Percentiles rank a stretch among this genome's conserved stretches.
These are phyloP conservation scores for Formica aserva DNA, from an alignment of 2,888 invertebrate genomes.

Conservation along the genomic window DNA sequence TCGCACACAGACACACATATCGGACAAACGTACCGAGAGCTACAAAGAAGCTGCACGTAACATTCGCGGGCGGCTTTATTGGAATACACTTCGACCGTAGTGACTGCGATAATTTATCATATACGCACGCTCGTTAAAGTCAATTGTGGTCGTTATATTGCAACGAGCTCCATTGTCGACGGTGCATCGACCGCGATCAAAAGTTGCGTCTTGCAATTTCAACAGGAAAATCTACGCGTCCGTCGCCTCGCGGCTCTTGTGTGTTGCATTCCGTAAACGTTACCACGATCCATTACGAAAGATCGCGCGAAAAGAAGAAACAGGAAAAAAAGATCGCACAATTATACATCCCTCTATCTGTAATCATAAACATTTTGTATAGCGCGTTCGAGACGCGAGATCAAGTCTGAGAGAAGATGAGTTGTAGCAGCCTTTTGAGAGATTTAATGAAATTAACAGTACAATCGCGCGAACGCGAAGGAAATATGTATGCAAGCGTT, in stretches of 20 bases:
- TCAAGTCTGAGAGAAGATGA: not conserved
- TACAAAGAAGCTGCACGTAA: not conserved
- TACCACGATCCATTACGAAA: slow-evolving; percentile 48
- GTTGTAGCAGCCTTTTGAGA: not conserved
- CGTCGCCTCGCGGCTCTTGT: slow-evolving; percentile 23
- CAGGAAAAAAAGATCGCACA: slow-evolving; percentile 15
- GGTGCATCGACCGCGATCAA: slow-evolving; percentile 56
- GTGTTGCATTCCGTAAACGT: slow-evolving; percentile 24
- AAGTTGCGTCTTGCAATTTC: slow-evolving; percentile 47
- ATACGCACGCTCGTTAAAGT: slow-evolving; percentile 55
- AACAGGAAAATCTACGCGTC: slow-evolving; percentile 23
- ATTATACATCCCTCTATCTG: slow-evolving; percentile 6
- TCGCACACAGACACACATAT: not conserved
- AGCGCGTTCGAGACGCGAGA: slow-evolving; percentile 10
- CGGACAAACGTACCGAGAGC: not conserved
- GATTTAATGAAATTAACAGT: slow-evolving; percentile 29
- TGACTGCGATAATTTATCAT: slow-evolving; percentile 48
- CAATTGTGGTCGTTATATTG: slow-evolving; percentile 52
- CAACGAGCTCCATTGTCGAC: slow-evolving; percentile 45
- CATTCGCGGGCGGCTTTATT: slow-evolving; percentile 18
- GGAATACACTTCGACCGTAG: slow-evolving; percentile 35
- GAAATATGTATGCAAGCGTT: not conserved
- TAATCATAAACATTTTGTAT: slow-evolving; percentile 36
- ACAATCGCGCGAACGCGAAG: not conserved
- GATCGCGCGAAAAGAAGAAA: slow-evolving; percentile 13